Evolutionary conservation across 1,140 invertebrate species (phyloP).

Genomic region (Tetraneura akinire): DNA sequence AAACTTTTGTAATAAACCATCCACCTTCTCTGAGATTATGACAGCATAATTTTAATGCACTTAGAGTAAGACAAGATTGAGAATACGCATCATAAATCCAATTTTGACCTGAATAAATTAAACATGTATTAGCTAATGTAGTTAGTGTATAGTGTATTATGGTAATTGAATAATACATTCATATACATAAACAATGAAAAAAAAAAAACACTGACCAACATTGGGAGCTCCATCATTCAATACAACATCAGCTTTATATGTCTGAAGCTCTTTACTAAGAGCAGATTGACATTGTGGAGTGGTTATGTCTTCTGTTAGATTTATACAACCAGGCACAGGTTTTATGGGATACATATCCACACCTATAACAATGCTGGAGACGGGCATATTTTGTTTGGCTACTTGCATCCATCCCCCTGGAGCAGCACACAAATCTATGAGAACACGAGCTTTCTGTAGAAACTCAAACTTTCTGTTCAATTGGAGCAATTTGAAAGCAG

Average conservation of each 20-base stretch:
- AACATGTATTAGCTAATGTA: too few relatives aligned
- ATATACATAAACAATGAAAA: neutral
- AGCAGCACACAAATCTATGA: slow-evolving; percentile 97
- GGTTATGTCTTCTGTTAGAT: slow-evolving; percentile 92
- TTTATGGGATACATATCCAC: slow-evolving; percentile 97
- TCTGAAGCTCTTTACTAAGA: slow-evolving; percentile 83
- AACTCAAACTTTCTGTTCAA: slow-evolving; percentile 97
- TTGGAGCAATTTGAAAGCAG: slow-evolving; percentile 98
- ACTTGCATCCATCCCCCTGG: slow-evolving; percentile 99
- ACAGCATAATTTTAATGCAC: slow-evolving; percentile 89
- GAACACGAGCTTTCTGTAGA: slow-evolving; percentile 91
- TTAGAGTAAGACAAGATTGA: slow-evolving; percentile 86
- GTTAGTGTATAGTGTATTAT: too few relatives aligned
- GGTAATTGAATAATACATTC: neutral
- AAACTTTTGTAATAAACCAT: slow-evolving; percentile 98
- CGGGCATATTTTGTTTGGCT: slow-evolving; percentile 96
- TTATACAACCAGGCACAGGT: slow-evolving; percentile 86
- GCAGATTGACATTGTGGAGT: slow-evolving; percentile 84
- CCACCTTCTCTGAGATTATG: slow-evolving; percentile 90
- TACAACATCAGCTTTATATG: slow-evolving; percentile 95
- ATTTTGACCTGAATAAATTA: slow-evolving; percentile 65
- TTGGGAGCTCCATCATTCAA: slow-evolving; percentile 98
- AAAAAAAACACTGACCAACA: slow-evolving; percentile 71
- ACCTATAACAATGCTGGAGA: slow-evolving; percentile 90
- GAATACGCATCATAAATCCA: slow-evolving; percentile 98